Percentiles rank a stretch among this genome's conserved stretches.
Conservation (phyloP, 1,140 invertebrate species). For the Dendrolimus kikuchii region DNA sequence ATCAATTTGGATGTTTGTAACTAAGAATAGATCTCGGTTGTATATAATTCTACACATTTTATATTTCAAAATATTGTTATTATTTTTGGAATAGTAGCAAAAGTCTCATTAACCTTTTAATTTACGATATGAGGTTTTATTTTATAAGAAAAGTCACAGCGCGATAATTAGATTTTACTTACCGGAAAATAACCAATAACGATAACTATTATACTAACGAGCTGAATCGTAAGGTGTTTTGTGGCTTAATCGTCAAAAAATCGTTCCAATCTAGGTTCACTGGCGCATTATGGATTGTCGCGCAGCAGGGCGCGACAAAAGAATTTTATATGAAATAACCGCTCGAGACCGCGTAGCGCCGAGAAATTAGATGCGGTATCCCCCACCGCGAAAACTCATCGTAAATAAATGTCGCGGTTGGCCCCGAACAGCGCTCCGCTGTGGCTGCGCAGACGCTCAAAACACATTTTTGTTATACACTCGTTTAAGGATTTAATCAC, state of each 20-base stretch:
- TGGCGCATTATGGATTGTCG: conserved; percentile 51
- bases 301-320: conserved; percentile 58
- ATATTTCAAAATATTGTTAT: too few relatives aligned
- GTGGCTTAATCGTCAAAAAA: conserved; percentile 47
- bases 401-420: conserved; percentile 58
- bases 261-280: conserved; percentile 45
- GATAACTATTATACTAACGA: conserved; percentile 27
- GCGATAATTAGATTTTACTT: too few relatives aligned
- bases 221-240: conserved; percentile 36
- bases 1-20: too few relatives aligned
- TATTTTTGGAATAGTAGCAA: too few relatives aligned
- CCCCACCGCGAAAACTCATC: conserved; percentile 62
- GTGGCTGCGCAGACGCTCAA: conserved; percentile 35
- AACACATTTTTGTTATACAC: conserved; percentile 60
- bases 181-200: conserved; percentile 11
- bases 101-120: too few relatives aligned
- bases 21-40: too few relatives aligned
- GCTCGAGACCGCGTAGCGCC: conserved; percentile 59
- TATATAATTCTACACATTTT: too few relatives aligned
- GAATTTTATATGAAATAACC: conserved; percentile 64
- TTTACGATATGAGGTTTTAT: too few relatives aligned
- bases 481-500: conserved; percentile 66
- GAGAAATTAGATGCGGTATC: conserved; percentile 63
- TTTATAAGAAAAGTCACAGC: too few relatives aligned
- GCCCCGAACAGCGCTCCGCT: conserved; percentile 26